Conservation (phyloP, 2,888 invertebrate genomes). For the Melipona beecheii region DNA sequence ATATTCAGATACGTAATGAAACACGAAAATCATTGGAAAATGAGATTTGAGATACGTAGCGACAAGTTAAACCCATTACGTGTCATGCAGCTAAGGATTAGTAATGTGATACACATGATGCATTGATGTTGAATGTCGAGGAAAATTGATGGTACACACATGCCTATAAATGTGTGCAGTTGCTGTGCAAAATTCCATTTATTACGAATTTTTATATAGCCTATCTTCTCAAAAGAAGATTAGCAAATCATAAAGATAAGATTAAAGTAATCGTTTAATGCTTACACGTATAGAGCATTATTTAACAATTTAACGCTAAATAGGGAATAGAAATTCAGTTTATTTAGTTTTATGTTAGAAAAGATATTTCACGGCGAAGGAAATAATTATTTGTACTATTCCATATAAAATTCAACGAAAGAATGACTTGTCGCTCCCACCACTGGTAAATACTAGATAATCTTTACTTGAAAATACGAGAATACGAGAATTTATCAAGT, state of each 20-base stretch:
- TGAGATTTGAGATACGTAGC: not conserved
- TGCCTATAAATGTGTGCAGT: not conserved
- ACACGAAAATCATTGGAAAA: not conserved
- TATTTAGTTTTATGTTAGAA: not conserved
- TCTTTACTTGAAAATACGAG: not conserved
- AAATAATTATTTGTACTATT: not conserved
- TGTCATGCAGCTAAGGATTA: slow-evolving; percentile 12
- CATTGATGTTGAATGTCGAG: not conserved
- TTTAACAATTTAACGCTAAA: not conserved
- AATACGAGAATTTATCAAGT: not conserved
- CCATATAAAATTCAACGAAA: not conserved
- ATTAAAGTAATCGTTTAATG: not conserved
- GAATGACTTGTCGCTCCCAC: not conserved
- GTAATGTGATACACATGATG: not conserved
- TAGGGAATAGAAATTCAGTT: not conserved
- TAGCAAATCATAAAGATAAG: not conserved
- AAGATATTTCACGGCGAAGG: not conserved
- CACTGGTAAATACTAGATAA: not conserved
- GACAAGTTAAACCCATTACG: not conserved
- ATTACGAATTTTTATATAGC: not conserved
- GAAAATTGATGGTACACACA: not conserved
- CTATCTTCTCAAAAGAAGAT: not conserved
- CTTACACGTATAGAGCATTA: not conserved
- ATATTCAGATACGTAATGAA: not conserved
- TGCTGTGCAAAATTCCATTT: slow-evolving; percentile 3